These are phyloP conservation scores for Molorchus minor DNA, from an alignment of 2,888 invertebrate genomes.

Conservation along the genomic window DNA sequence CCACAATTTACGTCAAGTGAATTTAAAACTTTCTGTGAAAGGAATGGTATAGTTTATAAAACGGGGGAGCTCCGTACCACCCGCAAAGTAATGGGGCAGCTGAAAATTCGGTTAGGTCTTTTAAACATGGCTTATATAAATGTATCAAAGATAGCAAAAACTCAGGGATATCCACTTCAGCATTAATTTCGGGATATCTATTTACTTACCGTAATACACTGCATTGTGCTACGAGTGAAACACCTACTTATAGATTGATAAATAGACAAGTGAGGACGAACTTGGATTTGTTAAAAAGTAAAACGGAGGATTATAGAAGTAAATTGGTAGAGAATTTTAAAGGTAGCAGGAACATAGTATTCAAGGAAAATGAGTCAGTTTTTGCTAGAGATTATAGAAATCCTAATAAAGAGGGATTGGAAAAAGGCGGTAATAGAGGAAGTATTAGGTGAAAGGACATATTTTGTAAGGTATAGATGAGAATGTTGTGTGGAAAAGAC, in stretches of 20 bases:
- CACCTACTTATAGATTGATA: slow-evolving; percentile 7
- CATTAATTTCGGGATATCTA: slow-evolving; percentile 6
- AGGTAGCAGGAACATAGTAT: not conserved
- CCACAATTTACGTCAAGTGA: slow-evolving; percentile 37
- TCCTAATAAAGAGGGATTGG: not conserved
- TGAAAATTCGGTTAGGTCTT: slow-evolving; percentile 18
- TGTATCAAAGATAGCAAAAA: slow-evolving; percentile 13
- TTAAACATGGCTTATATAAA: slow-evolving; percentile 12
- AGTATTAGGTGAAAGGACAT: too few species aligned
- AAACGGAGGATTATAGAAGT: not conserved
- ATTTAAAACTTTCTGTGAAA: slow-evolving; percentile 37
- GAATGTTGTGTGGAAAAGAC: too few species aligned
- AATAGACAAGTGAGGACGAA: slow-evolving; percentile 3
- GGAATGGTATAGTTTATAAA: slow-evolving; percentile 31
- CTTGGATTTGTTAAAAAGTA: slow-evolving; percentile 9
- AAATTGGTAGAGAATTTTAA: slow-evolving; percentile 2
- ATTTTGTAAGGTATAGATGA: too few species aligned
- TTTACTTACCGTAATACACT: slow-evolving; percentile 14
- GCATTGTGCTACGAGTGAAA: not conserved
- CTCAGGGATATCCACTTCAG: not conserved
- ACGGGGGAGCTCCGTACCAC: slow-evolving; percentile 5
- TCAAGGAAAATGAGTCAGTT: not conserved
- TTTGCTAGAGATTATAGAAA: slow-evolving; percentile 1
- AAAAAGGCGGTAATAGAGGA: slow-evolving; percentile 1
- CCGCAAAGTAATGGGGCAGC: slow-evolving; percentile 19